Evolutionary conservation across 2,888 invertebrate genomes (phyloP), one percentile per base, ranked within the genome.

Genomic region (Sceliomorpha sp.): DNA sequence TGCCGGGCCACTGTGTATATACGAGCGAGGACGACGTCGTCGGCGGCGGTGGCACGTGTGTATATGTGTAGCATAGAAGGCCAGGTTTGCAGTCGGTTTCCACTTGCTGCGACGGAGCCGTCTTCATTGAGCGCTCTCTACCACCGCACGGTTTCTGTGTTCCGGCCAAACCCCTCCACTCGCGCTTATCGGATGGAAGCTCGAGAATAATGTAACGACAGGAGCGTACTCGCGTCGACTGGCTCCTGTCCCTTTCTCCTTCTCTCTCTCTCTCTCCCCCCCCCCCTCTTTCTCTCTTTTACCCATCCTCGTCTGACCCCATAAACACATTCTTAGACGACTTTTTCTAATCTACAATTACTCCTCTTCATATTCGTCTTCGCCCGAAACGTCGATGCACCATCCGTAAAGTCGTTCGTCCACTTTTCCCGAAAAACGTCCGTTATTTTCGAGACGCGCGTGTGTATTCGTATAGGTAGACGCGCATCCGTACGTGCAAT

Each of bases 91-190:
- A 34, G 51, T 39, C 36, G 13, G 51, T 45, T 64, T 55, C 40
- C 66, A 66, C 59, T 66, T 66, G 66, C 66, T 50, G 26, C 63
- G 63, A 32, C 51, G 44, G 56, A 63, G 64, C 64, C 51, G 59
- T 67, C 59, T 67, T 67, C 67, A 67, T 67, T 67, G 59, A 67
- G 67, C 67, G 67, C n/a, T n/a, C 37, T 67, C 66, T 66, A 66
- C 39, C 66, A 58, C 51, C 58, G 56, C 64, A 64, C 56, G 39
- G 44, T 64, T 51, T 44, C 56, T 36, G 36, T 62, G 62, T 62
- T 64, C 55, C 64, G 56, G 64, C 55, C 48, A 39, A 51, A 44
- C 56, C 58, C 58, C 64, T 45, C 64, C 58, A 50, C 56, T 64
- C 64, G 39, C 64, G 42, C 64, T 63, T 55, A 63, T 63, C 55